Conservation (phyloP, 2,888 invertebrate genomes). For the Neoitamus cyanurus region DNA sequence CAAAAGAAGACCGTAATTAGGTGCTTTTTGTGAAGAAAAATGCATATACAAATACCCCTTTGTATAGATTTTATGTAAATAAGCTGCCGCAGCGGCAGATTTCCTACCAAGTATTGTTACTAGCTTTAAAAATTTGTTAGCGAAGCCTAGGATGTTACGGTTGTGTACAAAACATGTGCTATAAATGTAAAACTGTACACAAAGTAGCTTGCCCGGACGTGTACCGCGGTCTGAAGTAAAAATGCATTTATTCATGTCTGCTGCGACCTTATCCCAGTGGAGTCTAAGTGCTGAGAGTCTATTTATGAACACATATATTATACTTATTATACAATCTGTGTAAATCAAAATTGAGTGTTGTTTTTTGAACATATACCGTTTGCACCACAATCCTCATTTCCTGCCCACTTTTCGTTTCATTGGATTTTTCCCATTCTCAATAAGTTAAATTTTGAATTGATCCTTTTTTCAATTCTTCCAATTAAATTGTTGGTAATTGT, state of each 20-base stretch:
- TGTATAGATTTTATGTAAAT: conserved; percentile 21
- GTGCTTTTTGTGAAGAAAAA: conserved; percentile 36
- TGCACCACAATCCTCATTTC: not conserved
- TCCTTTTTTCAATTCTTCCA: no score
- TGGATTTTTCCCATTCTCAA: not conserved
- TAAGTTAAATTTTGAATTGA: not conserved
- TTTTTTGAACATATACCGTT: not conserved
- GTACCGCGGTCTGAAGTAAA: not conserved
- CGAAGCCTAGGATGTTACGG: not conserved
- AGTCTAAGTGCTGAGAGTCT: conserved; percentile 28
- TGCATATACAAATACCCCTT: conserved; percentile 25
- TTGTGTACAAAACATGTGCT: conserved; percentile 8
- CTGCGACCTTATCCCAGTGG: conserved; percentile 5
- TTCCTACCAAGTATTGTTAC: conserved; percentile 6
- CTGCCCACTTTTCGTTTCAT: not conserved
- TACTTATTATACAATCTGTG: conserved; percentile 11
- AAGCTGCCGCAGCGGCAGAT: not conserved
- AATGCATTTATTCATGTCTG: conserved; percentile 12
- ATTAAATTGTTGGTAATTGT: no score
- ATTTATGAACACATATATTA: conserved; percentile 33
- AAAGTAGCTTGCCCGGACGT: not conserved
- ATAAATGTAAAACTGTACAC: conserved; percentile 10
- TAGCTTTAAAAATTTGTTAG: not conserved
- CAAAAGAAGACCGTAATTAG: not conserved
- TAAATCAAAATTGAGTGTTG: not conserved